Percentiles rank a stretch among this genome's conserved stretches.
phyloP scores from a whole-genome alignment of 53 echinoderm and acorn worm genomes.

The Astropecten irregularis region DNA sequence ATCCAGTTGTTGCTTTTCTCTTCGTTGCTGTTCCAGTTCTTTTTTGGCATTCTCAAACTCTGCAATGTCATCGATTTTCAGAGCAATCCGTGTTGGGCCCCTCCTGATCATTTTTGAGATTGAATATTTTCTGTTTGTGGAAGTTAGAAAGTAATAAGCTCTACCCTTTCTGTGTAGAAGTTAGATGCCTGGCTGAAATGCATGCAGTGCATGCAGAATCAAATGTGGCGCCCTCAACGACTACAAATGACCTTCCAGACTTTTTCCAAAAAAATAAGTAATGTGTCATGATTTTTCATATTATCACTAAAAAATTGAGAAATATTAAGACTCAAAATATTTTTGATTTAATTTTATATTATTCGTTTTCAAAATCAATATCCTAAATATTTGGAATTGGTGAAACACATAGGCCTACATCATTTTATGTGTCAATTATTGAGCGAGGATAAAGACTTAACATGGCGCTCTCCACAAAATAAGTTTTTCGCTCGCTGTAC shows the following conservation, averaged over 20 bases:
- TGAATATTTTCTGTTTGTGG: no score
- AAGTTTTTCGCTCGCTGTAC: not conserved
- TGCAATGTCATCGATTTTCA: conserved; percentile 88
- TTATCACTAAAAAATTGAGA: not conserved
- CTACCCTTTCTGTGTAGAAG: no score
- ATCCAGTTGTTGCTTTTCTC: conserved; percentile 69
- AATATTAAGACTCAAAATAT: not conserved
- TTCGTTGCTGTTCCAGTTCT: conserved; percentile 83
- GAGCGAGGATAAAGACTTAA: conserved; percentile 20
- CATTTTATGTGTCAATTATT: not conserved
- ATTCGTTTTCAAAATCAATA: not conserved
- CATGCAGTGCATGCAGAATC: no score
- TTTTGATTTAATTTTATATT: not conserved
- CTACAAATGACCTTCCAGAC: not conserved
- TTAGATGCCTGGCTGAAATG: no score
- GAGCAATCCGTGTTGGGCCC: conserved; percentile 86
- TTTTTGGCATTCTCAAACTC: conserved; percentile 95
- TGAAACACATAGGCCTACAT: no score
- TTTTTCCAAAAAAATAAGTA: no score
- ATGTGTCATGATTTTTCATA: no score
- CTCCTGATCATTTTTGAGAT: conserved; percentile 80
- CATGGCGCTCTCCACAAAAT: conserved; percentile 27
- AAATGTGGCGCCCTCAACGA: conserved; percentile 21
- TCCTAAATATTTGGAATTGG: no score
- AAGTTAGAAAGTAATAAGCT: no score